A percentile compares a stretch with the other conserved stretches of the same genome.
Conservation (phyloP, 2,888 invertebrate genomes). For the Perdita meconis region DNA sequence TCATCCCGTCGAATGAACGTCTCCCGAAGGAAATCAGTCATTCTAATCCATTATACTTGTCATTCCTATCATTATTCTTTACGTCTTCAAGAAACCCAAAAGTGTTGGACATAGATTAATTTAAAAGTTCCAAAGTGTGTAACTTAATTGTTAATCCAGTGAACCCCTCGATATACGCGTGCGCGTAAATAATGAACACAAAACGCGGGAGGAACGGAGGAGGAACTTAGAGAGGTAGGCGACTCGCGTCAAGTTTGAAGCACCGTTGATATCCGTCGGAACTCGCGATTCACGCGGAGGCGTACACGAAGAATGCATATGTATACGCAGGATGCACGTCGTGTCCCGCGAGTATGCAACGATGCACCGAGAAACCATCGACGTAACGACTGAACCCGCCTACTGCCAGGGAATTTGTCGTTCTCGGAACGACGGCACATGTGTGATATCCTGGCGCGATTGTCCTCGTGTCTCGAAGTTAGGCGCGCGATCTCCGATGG, state of each 20-base stretch:
- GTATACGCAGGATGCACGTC: slow-evolving; percentile 21
- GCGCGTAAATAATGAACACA: neutral
- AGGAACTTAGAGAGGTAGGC: slow-evolving; percentile 20
- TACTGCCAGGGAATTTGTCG: slow-evolving; percentile 59
- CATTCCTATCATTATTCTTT: too few relatives aligned
- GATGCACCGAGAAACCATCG: slow-evolving; percentile 49
- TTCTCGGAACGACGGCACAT: slow-evolving; percentile 26
- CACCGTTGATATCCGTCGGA: slow-evolving; percentile 33
- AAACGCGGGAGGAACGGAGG: slow-evolving; percentile 1
- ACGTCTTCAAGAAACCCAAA: too few relatives aligned
- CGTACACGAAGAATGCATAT: slow-evolving; percentile 26
- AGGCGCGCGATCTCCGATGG: slow-evolving; percentile 40
- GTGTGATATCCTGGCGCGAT: slow-evolving; percentile 38
- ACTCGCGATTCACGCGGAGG: slow-evolving; percentile 44
- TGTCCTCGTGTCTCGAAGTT: slow-evolving; percentile 37
- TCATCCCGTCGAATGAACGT: slow-evolving; percentile 26
- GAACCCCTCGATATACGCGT: slow-evolving; percentile 44
- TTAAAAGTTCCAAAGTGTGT: slow-evolving; percentile 37
- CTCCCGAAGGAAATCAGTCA: slow-evolving; percentile 17
- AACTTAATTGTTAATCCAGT: slow-evolving; percentile 61
- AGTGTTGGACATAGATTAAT: too few relatives aligned
- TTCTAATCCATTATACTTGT: too few relatives aligned
- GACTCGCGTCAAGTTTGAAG: slow-evolving; percentile 22
- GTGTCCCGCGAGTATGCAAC: slow-evolving; percentile 10
- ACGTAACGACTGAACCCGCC: slow-evolving; percentile 58